Conservation (phyloP, 2,888 invertebrate species). For the Coelinius sp. region DNA sequence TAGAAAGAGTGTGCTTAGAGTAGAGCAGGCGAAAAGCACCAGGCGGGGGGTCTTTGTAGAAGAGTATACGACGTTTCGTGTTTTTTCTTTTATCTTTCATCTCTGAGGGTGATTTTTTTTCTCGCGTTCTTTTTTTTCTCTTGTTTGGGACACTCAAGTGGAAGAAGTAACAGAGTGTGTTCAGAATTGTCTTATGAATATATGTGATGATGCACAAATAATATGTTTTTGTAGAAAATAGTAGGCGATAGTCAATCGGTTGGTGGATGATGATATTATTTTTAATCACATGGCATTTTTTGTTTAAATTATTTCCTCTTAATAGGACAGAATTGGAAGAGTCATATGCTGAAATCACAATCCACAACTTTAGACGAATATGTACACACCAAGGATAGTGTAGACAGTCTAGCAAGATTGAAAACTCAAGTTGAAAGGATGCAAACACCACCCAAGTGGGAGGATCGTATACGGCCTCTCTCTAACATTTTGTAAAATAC, state of each 20-base stretch:
- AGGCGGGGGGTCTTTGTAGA: constrained; percentile 22
- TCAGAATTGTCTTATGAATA: constrained; percentile 23
- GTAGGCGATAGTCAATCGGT: no score
- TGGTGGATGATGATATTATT: no score
- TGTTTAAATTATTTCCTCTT: no score
- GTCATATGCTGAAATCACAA: no score
- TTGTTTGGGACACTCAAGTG: constrained; percentile 35
- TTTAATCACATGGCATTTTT: no score
- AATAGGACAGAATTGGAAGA: no score
- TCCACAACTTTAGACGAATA: no score
- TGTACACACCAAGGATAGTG: background rate
- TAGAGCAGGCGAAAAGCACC: constrained; percentile 30
- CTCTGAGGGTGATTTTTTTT: constrained; percentile 31
- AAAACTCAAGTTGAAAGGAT: constrained; percentile 4
- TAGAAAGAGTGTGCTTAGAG: constrained; percentile 21
- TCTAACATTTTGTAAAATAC: no score
- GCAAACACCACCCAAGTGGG: constrained; percentile 8
- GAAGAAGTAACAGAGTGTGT: constrained; percentile 16
- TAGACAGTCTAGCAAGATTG: background rate
- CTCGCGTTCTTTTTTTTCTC: constrained; percentile 36
- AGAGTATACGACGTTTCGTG: constrained; percentile 24
- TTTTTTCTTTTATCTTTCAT: constrained; percentile 28
- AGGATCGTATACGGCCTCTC: no score
- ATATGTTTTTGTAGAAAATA: no score
- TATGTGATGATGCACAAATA: no score